Percentiles rank a stretch among this genome's conserved stretches.
phyloP scores from a whole-genome alignment of 2,113 vertebrate species.

The Aix galericulata region DNA sequence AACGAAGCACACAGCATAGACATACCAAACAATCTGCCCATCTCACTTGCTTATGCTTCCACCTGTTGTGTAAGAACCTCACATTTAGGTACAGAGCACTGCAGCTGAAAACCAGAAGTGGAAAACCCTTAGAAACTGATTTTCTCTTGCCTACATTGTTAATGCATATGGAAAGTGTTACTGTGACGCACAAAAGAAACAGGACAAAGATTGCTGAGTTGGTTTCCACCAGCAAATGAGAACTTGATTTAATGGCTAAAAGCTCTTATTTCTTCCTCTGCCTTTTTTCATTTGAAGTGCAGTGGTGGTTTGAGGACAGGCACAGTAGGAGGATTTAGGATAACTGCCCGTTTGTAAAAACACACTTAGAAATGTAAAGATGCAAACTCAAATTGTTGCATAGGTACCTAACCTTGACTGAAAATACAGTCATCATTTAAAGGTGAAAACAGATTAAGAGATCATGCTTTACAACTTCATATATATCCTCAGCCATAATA shows the following conservation, averaged over 20 bases:
- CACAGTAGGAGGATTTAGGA: background rate
- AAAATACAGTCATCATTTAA: background rate
- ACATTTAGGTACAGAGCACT: background rate
- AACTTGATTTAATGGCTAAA: background rate
- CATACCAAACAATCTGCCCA: rapidly evolving
- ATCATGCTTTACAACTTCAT: background rate
- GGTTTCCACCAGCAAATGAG: background rate
- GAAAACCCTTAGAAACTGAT: background rate
- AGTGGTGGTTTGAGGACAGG: background rate
- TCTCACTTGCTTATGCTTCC: background rate
- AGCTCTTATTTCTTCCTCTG: background rate
- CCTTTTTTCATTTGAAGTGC: background rate
- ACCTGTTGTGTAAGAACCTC: background rate
- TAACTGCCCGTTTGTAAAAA: background rate
- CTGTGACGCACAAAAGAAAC: background rate
- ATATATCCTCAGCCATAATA: background rate
- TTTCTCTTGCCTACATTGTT: background rate
- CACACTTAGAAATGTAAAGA: background rate
- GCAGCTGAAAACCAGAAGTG: background rate
- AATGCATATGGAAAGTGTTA: background rate
- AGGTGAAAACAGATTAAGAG: background rate
- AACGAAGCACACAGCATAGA: background rate
- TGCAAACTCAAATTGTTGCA: background rate
- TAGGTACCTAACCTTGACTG: background rate
- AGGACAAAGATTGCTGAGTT: background rate